Evolutionary conservation across 2,888 invertebrate species (phyloP).

Genomic region (Cenopis cana): DNA sequence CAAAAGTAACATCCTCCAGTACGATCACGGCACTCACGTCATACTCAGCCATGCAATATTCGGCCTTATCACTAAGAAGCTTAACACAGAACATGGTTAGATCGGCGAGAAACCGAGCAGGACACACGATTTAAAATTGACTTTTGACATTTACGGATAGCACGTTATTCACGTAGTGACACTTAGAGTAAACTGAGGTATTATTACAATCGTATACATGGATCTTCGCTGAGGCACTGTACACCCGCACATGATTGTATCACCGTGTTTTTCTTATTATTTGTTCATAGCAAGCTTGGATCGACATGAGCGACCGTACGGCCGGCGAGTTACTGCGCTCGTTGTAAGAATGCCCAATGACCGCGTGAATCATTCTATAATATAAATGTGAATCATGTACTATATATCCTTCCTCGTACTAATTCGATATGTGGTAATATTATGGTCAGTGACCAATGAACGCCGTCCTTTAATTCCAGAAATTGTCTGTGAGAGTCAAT

Average conservation of each 20-base stretch:
- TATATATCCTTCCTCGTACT: conserved; percentile 58
- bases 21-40: conserved; percentile 75
- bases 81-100: conserved; percentile 74
- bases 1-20: conserved; percentile 66
- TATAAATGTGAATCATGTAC: conserved; percentile 76
- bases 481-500: conserved; percentile 61
- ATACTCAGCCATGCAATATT: conserved; percentile 72
- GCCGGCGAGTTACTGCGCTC: conserved; percentile 71
- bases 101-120: conserved; percentile 55
- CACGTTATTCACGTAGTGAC: conserved; percentile 78
- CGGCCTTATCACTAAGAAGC: conserved; percentile 74
- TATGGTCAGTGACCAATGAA: conserved; percentile 57
- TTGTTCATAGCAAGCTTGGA: conserved; percentile 68
- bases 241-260: conserved; percentile 81
- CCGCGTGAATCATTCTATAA: conserved; percentile 75
- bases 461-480: conserved; percentile 67
- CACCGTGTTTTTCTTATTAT: conserved; percentile 79
- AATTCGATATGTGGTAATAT: conserved; percentile 52
- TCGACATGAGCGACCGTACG: conserved; percentile 65
- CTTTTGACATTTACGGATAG: conserved; percentile 81
- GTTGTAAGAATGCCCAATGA: conserved; percentile 75
- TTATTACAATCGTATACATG: conserved; percentile 82
- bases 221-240: conserved; percentile 74
- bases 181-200: conserved; percentile 81
- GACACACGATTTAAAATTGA: conserved; percentile 60